Evolutionary conservation across 2,113 vertebrate genomes (phyloP), one percentile per base, ranked within the genome.

Genomic region (Aegotheles bennettii): DNA sequence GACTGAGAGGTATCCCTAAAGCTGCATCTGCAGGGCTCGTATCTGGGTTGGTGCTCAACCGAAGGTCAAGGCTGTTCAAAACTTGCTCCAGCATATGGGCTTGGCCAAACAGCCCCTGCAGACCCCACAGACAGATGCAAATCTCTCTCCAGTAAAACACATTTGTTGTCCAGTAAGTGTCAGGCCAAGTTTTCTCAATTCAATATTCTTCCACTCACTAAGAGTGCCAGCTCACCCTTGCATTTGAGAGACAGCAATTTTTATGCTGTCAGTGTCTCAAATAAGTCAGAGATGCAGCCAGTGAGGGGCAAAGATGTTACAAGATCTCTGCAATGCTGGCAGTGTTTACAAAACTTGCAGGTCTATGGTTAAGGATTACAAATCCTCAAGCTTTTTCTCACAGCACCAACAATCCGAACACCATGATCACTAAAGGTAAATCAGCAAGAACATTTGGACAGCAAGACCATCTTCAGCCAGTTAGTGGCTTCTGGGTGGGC

Each of bases 1-100:
- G 63, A 88, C 21, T 2, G 10, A 77, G 59, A 67, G 33, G 11
- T 29, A 14, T 43, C 64, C 65, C 80, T 56, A 60, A 60, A 59
- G 88, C 60, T 88, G 42, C 31, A n/a, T 13, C 40, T 57, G 57
- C 64, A 53, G 40, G 16, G n/a, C 51, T 94, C 3, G 0, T 42
- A 9, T 11, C 53, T 0, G 6, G 31, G 19, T 33, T 7, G 1
- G 70, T 3, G 11, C 36, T 87, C 23, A 48, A 12, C 38, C 23
- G 0, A 23, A 73, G 57, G 33, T 50, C 61, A 84, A 57, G 28
- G 43, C 21, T 47, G 38, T 24, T 51, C 40, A 61, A 42, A 93
- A 73, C 48, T 64, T 4, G 1, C 26, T 79, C 11, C 63, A 76
- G 2, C 0, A 0, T 20, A 47, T 1, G 0, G 53, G 40, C 61